These are phyloP conservation scores for Lagopus leucura DNA, from an alignment of 2,113 vertebrate species.

Conservation along the genomic window DNA sequence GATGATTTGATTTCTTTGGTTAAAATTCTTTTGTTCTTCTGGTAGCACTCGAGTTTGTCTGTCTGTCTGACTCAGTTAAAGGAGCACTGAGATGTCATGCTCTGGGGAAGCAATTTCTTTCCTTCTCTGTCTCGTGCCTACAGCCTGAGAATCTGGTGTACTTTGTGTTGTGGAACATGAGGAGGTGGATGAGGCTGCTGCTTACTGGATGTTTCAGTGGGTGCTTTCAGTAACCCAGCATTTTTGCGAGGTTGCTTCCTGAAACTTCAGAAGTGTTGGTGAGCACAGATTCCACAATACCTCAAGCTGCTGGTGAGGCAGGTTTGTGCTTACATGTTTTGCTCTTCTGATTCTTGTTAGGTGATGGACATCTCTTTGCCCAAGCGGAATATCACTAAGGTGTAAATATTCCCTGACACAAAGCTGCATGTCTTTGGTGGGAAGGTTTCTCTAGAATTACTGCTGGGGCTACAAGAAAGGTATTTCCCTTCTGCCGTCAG, in stretches of 20 bases:
- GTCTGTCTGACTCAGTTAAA: neutral
- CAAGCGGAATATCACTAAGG: neutral
- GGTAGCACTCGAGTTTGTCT: neutral
- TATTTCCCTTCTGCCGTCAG: neutral
- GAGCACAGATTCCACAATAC: accelerated
- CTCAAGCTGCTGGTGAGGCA: neutral
- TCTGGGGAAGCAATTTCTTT: neutral
- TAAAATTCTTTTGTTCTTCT: neutral
- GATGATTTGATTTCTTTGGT: neutral
- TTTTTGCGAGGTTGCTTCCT: neutral
- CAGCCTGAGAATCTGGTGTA: neutral
- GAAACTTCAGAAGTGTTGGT: neutral
- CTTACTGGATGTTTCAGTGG: neutral
- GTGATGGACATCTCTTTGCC: neutral
- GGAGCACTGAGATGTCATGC: neutral
- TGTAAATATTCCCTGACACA: neutral
- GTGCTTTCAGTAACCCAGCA: neutral
- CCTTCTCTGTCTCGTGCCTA: neutral
- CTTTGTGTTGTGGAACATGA: neutral
- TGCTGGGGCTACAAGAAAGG: neutral
- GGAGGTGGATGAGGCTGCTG: neutral
- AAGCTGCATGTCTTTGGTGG: neutral
- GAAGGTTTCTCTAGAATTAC: slow-evolving; percentile 40
- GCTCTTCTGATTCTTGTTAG: neutral
- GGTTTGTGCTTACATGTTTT: neutral